These are phyloP conservation scores for Adoxophyes honmai DNA, from an alignment of 1,140 invertebrate species.

Conservation along the genomic window DNA sequence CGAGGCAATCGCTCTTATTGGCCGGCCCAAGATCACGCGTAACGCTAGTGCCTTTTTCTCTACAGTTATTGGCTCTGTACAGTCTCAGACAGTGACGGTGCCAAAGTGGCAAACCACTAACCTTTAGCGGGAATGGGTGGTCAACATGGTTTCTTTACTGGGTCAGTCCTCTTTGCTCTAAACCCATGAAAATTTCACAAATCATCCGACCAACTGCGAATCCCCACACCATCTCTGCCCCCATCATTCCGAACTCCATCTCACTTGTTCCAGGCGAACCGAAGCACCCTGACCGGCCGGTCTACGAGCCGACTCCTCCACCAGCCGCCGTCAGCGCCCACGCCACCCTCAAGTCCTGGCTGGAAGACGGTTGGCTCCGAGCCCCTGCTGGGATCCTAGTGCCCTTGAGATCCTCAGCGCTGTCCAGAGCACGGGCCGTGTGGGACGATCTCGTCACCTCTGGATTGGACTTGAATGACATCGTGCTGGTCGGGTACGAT, in stretches of 20 bases:
- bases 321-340: constrained; percentile 37
- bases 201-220: too few species aligned
- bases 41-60: too few species aligned
- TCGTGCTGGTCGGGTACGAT: constrained; percentile 67
- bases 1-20: too few species aligned
- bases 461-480: constrained; percentile 54
- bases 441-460: constrained; percentile 64
- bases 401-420: constrained; percentile 60
- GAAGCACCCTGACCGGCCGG: constrained; percentile 30
- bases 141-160: too few species aligned
- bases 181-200: constrained; percentile 5
- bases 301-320: constrained; percentile 22
- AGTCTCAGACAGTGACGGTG: too few species aligned
- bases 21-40: too few species aligned
- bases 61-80: too few species aligned
- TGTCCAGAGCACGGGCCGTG: constrained; percentile 71
- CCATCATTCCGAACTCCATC: too few species aligned
- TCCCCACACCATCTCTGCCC: too few species aligned
- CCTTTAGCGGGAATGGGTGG: too few species aligned
- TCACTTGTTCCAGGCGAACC: constrained; percentile 26
- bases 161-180: too few species aligned
- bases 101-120: too few species aligned
- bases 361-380: constrained; percentile 78
- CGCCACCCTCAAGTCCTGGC: constrained; percentile 68
- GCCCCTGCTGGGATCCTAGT: constrained; percentile 77